Conservation (phyloP, 2,888 invertebrate genomes). For the Nomada lathburiana region DNA sequence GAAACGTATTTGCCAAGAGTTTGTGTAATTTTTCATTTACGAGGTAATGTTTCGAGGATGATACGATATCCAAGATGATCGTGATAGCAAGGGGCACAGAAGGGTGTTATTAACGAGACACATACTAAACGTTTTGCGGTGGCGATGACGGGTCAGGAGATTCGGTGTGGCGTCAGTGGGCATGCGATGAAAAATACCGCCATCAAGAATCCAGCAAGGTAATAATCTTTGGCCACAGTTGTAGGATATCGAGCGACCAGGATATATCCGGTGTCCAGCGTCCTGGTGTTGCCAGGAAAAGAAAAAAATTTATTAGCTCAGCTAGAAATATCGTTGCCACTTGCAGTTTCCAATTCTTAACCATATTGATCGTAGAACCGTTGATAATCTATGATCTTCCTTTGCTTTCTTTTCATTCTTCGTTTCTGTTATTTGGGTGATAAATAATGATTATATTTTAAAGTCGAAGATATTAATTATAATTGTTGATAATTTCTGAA, state of each 20-base stretch:
- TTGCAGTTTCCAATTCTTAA: background rate
- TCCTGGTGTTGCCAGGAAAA: conserved; percentile 19
- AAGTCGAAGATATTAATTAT: too few relatives aligned
- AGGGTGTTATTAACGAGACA: conserved; percentile 59
- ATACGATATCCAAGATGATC: conserved; percentile 22
- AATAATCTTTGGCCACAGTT: conserved; percentile 56
- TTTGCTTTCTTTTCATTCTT: too few relatives aligned
- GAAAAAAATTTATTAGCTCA: conserved; percentile 49
- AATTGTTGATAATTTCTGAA: too few relatives aligned
- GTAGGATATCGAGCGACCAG: conserved; percentile 35
- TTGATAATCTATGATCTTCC: too few relatives aligned
- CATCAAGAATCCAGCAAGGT: conserved; percentile 49
- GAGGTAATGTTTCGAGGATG: background rate
- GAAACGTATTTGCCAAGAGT: conserved; percentile 23
- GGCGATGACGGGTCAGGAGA: background rate
- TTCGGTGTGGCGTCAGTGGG: background rate
- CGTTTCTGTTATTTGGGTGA: too few relatives aligned
- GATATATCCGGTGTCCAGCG: conserved; percentile 7
- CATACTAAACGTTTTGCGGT: conserved; percentile 47
- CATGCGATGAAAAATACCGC: conserved; percentile 59
- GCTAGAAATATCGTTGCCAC: background rate
- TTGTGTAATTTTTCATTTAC: conserved; percentile 16
- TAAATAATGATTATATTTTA: too few relatives aligned
- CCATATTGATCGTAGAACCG: too few relatives aligned
- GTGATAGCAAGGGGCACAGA: background rate